These are phyloP conservation scores for Tamandua tetradactyla DNA, from an alignment of 2,797 vertebrate species.

Conservation along the genomic window DNA sequence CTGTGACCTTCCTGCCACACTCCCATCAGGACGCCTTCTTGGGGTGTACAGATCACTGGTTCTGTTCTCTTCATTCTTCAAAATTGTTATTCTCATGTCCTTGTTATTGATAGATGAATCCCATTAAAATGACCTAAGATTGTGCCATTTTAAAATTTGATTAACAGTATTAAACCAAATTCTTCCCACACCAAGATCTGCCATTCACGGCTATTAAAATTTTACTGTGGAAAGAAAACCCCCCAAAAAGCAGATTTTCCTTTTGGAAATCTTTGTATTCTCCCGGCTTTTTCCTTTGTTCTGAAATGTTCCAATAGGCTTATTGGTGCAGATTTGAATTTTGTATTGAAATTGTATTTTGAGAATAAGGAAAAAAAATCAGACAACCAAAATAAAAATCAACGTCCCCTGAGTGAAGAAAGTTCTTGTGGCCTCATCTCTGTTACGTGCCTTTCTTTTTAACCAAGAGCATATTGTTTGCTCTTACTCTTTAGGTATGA, in stretches of 20 bases:
- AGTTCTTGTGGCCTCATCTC: neutral
- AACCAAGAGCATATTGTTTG: neutral
- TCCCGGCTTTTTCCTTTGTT: neutral
- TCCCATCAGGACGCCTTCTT: neutral
- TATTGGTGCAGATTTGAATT: neutral
- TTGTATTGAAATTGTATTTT: constrained; percentile 34
- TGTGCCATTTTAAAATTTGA: neutral
- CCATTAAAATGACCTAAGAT: neutral
- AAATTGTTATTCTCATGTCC: neutral
- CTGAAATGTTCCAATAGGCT: neutral
- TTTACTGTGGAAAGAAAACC: neutral
- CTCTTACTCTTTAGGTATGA: neutral
- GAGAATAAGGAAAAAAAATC: neutral
- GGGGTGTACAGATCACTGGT: neutral
- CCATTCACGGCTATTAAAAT: neutral
- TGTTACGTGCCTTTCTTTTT: neutral
- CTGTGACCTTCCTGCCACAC: neutral
- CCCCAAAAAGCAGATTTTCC: neutral
- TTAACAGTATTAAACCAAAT: neutral
- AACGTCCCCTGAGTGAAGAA: neutral
- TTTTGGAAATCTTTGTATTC: neutral
- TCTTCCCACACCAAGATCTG: neutral
- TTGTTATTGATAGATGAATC: neutral
- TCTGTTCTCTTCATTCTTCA: neutral
- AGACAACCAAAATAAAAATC: neutral